phyloP scores from a whole-genome alignment of 2,888 invertebrate species.

The Cataglyphis livida region DNA sequence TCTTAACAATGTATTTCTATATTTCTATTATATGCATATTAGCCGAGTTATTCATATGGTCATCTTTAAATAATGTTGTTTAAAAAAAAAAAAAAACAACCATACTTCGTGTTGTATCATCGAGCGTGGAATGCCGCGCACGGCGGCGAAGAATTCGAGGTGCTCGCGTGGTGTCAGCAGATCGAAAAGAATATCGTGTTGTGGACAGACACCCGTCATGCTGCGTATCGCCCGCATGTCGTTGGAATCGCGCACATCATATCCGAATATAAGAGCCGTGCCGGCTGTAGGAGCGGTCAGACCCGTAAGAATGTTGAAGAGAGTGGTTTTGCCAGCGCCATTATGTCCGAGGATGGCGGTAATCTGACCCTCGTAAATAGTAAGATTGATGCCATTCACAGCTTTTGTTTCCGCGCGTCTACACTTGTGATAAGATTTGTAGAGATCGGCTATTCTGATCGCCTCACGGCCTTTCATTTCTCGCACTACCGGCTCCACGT shows the following conservation, averaged over 20 bases:
- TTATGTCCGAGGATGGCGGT: conserved; percentile 95
- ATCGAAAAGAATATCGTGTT: conserved; percentile 94
- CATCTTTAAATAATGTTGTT: not conserved
- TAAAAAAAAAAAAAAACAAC: not conserved
- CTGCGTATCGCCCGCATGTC: conserved; percentile 92
- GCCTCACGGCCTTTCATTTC: conserved; percentile 92
- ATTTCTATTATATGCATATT: not conserved
- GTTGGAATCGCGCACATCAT: conserved; percentile 91
- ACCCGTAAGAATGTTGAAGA: conserved; percentile 94
- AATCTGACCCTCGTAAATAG: conserved; percentile 95
- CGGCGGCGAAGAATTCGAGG: conserved; percentile 92
- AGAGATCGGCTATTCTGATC: conserved; percentile 91
- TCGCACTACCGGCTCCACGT: conserved; percentile 90
- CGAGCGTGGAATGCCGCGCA: conserved; percentile 88
- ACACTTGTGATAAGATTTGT: conserved; percentile 91
- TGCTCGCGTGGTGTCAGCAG: conserved; percentile 93
- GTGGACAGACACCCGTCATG: conserved; percentile 95
- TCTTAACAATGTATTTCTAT: too few species aligned
- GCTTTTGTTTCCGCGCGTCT: conserved; percentile 90
- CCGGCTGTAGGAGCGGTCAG: conserved; percentile 91
- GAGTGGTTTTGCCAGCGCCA: conserved; percentile 95
- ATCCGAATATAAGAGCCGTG: conserved; percentile 91
- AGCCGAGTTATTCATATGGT: not conserved
- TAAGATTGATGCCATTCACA: conserved; percentile 92
- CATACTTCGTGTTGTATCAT: conserved; percentile 82